These are phyloP conservation scores for Micromesistius poutassou DNA, from an alignment of 2,797 vertebrate species.

Conservation along the genomic window DNA sequence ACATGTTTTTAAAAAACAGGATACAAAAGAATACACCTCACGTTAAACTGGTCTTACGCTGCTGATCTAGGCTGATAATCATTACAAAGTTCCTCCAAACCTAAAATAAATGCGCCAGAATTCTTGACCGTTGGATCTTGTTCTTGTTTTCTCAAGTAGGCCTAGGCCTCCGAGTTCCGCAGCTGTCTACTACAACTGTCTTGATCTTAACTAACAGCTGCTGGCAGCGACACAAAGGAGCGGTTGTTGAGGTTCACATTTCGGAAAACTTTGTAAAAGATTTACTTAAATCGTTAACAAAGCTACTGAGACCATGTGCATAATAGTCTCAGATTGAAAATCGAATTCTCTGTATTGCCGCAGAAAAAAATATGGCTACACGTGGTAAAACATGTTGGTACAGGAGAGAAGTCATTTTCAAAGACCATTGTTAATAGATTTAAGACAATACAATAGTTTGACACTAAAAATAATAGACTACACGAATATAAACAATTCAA, in stretches of 20 bases:
- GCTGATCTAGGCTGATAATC: background rate
- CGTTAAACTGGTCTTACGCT: background rate
- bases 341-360: too few relatives aligned
- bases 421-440: too few relatives aligned
- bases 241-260: background rate
- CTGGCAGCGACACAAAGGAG: slow-evolving; percentile 2
- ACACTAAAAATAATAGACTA: too few relatives aligned
- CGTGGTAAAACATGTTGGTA: too few relatives aligned
- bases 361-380: too few relatives aligned
- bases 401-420: too few relatives aligned
- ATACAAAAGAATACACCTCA: background rate
- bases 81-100: background rate
- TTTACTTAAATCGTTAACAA: too few relatives aligned
- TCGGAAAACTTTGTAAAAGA: too few relatives aligned
- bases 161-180: background rate
- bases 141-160: background rate
- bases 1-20: background rate
- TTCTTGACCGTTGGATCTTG: background rate
- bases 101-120: background rate
- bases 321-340: too few relatives aligned
- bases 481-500: too few relatives aligned
- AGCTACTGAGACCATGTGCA: too few relatives aligned
- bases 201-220: slow-evolving; percentile 43
- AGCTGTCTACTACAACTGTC: slow-evolving; percentile 8
- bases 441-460: too few relatives aligned